Evolutionary conservation across 2,113 vertebrate genomes (phyloP).

Genomic region (Alectura lathami): DNA sequence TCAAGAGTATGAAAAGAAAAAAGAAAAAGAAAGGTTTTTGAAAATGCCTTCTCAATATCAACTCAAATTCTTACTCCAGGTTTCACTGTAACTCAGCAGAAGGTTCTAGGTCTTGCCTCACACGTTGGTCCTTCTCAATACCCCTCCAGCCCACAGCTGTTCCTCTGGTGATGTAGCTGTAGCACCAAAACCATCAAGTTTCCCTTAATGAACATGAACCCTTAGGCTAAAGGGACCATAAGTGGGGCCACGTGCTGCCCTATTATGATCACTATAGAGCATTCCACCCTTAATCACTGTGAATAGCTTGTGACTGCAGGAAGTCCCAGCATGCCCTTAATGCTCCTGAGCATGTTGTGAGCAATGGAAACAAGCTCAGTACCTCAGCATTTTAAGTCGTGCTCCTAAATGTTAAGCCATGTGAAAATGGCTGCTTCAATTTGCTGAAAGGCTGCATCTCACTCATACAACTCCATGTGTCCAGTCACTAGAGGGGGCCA

Average conservation of each 20-base stretch:
- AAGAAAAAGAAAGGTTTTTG: background rate
- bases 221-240: background rate
- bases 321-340: background rate
- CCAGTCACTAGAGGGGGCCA: constrained; percentile 49
- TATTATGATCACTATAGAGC: background rate
- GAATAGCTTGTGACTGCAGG: background rate
- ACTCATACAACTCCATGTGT: background rate
- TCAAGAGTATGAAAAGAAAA: background rate
- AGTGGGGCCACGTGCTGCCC: background rate
- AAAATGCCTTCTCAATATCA: constrained; percentile 5
- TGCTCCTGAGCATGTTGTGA: background rate
- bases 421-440: background rate
- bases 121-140: background rate
- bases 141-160: background rate
- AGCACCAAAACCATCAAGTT: background rate
- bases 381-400: background rate
- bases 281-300: background rate
- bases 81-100: background rate
- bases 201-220: background rate
- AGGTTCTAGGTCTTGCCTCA: background rate
- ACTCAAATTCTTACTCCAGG: background rate
- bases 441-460: background rate
- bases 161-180: background rate
- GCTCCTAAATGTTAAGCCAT: background rate
- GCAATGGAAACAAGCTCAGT: background rate